These are phyloP conservation scores for Drosophila prostipennis DNA, from an alignment of 2,888 invertebrate genomes.

Conservation along the genomic window DNA sequence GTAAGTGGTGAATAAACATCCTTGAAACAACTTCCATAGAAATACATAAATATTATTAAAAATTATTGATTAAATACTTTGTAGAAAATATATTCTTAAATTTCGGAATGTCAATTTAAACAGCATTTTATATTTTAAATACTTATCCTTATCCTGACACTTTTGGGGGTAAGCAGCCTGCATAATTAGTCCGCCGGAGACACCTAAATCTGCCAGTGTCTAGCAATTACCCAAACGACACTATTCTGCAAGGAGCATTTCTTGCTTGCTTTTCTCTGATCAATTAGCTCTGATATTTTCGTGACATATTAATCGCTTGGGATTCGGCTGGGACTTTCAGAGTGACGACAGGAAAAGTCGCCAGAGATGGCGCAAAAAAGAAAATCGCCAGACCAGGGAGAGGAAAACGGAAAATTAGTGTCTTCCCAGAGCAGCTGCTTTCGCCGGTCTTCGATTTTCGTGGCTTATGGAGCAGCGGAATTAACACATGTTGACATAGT, in stretches of 20 bases:
- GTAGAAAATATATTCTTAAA: too few species aligned
- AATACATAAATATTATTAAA: too few species aligned
- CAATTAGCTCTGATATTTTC: conserved; percentile 77
- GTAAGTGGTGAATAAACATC: too few species aligned
- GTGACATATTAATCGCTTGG: conserved; percentile 74
- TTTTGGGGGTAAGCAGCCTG: not conserved
- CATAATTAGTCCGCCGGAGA: conserved; percentile 41
- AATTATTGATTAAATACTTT: not conserved
- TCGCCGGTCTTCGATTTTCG: conserved; percentile 61
- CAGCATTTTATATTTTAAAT: too few species aligned
- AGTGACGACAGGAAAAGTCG: conserved; percentile 58
- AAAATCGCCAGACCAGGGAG: conserved; percentile 7
- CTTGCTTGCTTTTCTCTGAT: conserved; percentile 54
- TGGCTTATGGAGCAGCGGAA: conserved; percentile 67
- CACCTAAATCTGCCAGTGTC: conserved; percentile 25
- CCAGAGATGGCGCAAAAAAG: conserved; percentile 45
- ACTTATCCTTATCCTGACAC: not conserved
- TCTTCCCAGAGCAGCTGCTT: conserved; percentile 35
- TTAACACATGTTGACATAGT: conserved; percentile 82
- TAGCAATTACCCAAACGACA: conserved; percentile 49
- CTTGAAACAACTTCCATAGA: too few species aligned
- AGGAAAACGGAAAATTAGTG: conserved; percentile 13
- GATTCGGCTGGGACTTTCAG: conserved; percentile 25
- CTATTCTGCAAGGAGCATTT: conserved; percentile 7
- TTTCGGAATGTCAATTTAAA: not conserved